Percentiles rank a stretch among this genome's conserved stretches.
Evolutionary conservation across 2,113 vertebrate species (phyloP).

Genomic region (Sylvietta virens): DNA sequence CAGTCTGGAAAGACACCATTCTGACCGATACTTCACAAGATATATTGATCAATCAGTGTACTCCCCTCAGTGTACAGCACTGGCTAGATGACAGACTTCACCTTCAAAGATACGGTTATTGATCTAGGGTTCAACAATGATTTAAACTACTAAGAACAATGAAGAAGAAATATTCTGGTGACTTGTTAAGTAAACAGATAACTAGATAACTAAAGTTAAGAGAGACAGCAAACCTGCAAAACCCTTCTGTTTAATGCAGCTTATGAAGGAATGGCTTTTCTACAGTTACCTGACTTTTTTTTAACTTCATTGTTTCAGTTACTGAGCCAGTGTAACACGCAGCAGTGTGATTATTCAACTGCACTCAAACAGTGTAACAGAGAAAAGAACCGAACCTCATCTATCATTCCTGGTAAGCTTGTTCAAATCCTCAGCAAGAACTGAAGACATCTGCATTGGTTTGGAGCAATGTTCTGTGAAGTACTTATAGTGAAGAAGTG

Average conservation of each 20-base stretch:
- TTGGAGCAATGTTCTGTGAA: background rate
- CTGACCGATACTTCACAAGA: background rate
- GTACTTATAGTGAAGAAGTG: background rate
- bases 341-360: slow-evolving; percentile 79
- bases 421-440: background rate
- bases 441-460: background rate
- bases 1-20: background rate
- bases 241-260: background rate
- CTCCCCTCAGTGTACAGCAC: background rate
- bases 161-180: background rate
- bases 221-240: background rate
- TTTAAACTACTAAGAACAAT: background rate
- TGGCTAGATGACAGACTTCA: background rate
- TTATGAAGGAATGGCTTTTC: background rate
- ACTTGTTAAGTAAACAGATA: background rate
- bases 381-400: slow-evolving; percentile 85
- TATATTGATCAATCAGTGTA: background rate
- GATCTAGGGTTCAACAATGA: background rate
- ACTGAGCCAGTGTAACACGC: slow-evolving; percentile 78
- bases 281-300: background rate
- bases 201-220: background rate
- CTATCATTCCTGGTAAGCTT: slow-evolving; percentile 84
- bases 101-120: background rate
- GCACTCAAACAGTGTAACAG: slow-evolving; percentile 85
- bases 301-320: slow-evolving; percentile 71